Percentiles rank a stretch among this genome's conserved stretches.
Conservation (phyloP, 2,888 invertebrate species). For the Campoletis raptor region DNA sequence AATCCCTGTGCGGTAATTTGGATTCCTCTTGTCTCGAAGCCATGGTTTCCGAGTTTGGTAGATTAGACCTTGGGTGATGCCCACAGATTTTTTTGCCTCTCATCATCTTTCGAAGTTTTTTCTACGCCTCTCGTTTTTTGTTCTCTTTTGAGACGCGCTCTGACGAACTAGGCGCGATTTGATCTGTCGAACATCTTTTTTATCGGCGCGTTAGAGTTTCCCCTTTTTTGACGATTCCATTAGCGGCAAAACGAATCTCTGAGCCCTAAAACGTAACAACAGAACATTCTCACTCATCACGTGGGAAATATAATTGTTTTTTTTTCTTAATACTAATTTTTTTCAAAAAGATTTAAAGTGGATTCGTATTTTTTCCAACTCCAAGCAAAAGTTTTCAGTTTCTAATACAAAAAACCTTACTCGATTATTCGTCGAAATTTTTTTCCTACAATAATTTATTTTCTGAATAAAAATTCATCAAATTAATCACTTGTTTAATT, state of each 20-base stretch:
- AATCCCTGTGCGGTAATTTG: conserved; percentile 9
- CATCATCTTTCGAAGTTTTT: conserved; percentile 1
- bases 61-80: background rate
- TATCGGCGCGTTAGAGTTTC: conserved; percentile 41
- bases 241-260: conserved; percentile 68
- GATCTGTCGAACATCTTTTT: conserved; percentile 20
- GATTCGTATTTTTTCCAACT: background rate
- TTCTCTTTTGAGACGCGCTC: background rate
- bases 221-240: conserved; percentile 64
- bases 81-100: conserved; percentile 17
- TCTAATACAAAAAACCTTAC: background rate
- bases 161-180: background rate
- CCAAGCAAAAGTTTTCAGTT: background rate
- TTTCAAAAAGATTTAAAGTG: background rate
- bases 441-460: background rate
- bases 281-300: conserved; percentile 64
- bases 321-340: conserved; percentile 17
- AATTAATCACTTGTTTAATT: background rate
- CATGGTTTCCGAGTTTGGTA: background rate
- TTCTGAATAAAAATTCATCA: background rate
- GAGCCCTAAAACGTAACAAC: conserved; percentile 72
- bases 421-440: background rate
- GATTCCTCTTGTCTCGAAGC: conserved; percentile 36
- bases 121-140: conserved; percentile 8
- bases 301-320: conserved; percentile 27